Conservation (phyloP, 2,113 vertebrate species). For the Gnathonemus echidnorhynchus region DNA sequence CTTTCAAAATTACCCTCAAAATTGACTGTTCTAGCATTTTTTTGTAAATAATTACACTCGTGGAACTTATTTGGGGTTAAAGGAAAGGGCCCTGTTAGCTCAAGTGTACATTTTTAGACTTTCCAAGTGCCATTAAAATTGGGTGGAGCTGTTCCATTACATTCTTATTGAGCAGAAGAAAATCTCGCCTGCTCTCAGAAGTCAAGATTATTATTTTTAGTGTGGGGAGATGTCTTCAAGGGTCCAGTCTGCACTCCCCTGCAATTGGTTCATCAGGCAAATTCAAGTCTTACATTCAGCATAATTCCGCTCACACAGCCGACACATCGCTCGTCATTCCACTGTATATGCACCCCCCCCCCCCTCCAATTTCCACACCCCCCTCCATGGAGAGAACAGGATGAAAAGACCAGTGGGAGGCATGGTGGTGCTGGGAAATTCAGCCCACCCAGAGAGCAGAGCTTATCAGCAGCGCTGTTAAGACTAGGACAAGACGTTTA, state of each 20-base stretch:
- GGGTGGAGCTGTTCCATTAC: not conserved
- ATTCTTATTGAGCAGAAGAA: not conserved
- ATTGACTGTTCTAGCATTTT: not conserved
- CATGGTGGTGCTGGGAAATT: not conserved
- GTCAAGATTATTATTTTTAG: not conserved
- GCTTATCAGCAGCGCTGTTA: not conserved
- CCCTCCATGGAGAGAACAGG: not conserved
- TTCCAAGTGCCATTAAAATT: not conserved
- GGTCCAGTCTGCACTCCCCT: not conserved
- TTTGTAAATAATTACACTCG: not conserved
- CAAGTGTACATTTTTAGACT: not conserved
- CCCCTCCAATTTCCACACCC: not conserved
- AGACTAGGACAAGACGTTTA: not conserved
- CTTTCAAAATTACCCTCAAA: not conserved
- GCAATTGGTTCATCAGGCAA: not conserved
- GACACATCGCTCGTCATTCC: not conserved
- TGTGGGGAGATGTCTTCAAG: not conserved
- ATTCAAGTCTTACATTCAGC: not conserved
- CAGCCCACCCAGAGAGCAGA: not conserved
- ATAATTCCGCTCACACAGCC: not conserved
- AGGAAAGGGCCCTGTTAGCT: not conserved
- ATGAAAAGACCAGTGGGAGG: not conserved
- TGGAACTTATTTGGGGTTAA: constrained; percentile 1
- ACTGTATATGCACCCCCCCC: not conserved
- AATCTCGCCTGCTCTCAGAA: too few species aligned